These are phyloP conservation scores for Callyntrura sp. DNA, from an alignment of 2,888 invertebrate species.

Conservation along the genomic window DNA sequence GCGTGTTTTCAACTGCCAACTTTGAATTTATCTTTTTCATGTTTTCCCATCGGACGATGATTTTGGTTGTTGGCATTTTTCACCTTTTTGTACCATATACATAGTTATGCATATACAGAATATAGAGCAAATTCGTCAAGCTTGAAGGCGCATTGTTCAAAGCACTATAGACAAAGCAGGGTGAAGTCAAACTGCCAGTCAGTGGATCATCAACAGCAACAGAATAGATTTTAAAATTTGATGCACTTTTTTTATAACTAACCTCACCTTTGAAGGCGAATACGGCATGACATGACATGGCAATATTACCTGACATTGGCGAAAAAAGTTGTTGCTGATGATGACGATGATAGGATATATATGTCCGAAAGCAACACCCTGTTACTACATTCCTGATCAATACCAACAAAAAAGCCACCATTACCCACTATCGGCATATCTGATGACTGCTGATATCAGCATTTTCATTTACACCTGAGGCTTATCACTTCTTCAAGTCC, in stretches of 20 bases:
- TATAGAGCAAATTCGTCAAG: background rate
- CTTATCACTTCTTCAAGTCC: conserved; percentile 8
- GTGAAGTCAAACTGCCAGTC: conserved; percentile 39
- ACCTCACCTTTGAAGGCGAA: conserved; percentile 68
- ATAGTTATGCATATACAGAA: background rate
- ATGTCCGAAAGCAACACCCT: background rate
- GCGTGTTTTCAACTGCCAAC: background rate
- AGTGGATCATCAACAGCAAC: conserved; percentile 40
- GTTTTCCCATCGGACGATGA: conserved; percentile 5
- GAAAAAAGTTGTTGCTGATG: background rate
- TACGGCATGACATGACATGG: conserved; percentile 57
- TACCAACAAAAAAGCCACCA: background rate
- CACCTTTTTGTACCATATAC: too few relatives aligned
- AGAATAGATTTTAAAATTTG: background rate
- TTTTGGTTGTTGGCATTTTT: background rate
- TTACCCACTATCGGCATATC: background rate
- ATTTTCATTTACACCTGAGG: conserved; percentile 68
- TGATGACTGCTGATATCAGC: conserved; percentile 2
- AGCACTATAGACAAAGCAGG: background rate
- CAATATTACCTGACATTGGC: background rate
- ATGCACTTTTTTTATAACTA: conserved; percentile 33
- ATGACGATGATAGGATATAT: background rate
- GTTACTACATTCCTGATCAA: conserved; percentile 12
- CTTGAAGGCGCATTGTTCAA: background rate
- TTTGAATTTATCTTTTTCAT: conserved; percentile 1